A percentile compares a stretch with the other conserved stretches of the same genome.
Conservation (phyloP, 2,113 vertebrate species). For the Nothobranchius furzeri region DNA sequence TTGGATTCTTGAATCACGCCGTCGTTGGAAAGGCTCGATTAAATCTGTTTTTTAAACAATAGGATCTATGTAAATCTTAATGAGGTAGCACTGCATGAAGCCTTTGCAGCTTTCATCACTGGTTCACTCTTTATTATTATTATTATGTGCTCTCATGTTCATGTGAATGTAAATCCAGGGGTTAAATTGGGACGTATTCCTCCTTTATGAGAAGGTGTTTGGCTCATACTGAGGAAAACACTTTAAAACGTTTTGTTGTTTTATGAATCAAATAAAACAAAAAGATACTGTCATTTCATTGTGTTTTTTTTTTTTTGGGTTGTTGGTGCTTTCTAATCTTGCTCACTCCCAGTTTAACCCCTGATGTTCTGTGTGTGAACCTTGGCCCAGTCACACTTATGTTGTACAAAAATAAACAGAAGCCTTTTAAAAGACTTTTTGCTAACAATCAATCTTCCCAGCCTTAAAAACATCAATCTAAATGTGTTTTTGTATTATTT, state of each 20-base stretch:
- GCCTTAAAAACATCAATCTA: conserved; percentile 1
- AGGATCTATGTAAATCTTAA: conserved; percentile 62
- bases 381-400: conserved; percentile 17
- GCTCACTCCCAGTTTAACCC: conserved; percentile 70
- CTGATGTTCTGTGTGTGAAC: conserved; percentile 39
- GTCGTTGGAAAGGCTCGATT: conserved; percentile 29
- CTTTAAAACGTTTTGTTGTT: conserved; percentile 45
- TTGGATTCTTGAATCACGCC: conserved; percentile 27
- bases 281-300: conserved; percentile 53
- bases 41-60: conserved; percentile 43
- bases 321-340: conserved; percentile 59
- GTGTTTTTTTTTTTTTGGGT: conserved; percentile 48
- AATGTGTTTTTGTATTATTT: not conserved
- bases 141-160: conserved; percentile 47
- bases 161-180: conserved; percentile 74
- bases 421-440: too few relatives aligned
- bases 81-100: conserved; percentile 72
- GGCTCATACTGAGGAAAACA: conserved; percentile 3
- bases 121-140: conserved; percentile 39
- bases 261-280: conserved; percentile 71
- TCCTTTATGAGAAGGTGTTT: conserved; percentile 24
- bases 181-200: conserved; percentile 63
- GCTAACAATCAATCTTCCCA: not conserved
- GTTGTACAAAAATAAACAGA: conserved; percentile 11
- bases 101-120: conserved; percentile 66